A percentile compares a stretch with the other conserved stretches of the same genome.
phyloP scores from a whole-genome alignment of 2,888 invertebrate species.

The Leptinotarsa tumamoca region DNA sequence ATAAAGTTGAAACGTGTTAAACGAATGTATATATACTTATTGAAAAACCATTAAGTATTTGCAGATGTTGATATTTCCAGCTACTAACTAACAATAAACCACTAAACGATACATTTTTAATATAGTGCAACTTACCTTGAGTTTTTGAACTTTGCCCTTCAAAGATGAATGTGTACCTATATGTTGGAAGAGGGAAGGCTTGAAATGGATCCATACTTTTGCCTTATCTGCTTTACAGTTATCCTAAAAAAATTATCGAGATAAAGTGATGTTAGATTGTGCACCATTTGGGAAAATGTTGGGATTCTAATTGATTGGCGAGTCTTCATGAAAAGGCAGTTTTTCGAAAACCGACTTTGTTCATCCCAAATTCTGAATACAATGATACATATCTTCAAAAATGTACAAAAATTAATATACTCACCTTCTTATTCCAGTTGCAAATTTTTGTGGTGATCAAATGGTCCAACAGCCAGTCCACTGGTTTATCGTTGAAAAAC shows the following conservation, averaged over 20 bases:
- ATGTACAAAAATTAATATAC: constrained; percentile 56
- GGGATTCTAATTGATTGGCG: too few relatives aligned
- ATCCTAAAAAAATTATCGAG: constrained; percentile 71
- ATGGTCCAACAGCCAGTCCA: constrained; percentile 95
- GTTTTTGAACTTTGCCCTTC: constrained; percentile 94
- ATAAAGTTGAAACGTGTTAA: too few relatives aligned
- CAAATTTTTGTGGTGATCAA: constrained; percentile 92
- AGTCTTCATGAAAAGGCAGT: too few relatives aligned
- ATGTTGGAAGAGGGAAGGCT: constrained; percentile 94
- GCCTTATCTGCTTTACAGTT: constrained; percentile 83
- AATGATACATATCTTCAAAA: too few relatives aligned
- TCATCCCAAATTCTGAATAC: not conserved
- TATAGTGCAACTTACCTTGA: constrained; percentile 76
- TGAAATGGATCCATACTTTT: constrained; percentile 85
- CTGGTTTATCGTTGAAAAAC: constrained; percentile 96
- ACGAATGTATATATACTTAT: too few relatives aligned
- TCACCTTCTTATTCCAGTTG: constrained; percentile 81
- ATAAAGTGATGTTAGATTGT: too few relatives aligned
- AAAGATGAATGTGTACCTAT: constrained; percentile 95
- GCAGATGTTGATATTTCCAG: too few relatives aligned
- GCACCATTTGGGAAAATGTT: too few relatives aligned
- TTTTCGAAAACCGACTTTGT: too few relatives aligned
- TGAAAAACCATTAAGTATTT: too few relatives aligned
- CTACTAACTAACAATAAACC: too few relatives aligned
- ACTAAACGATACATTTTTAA: too few relatives aligned